Conservation (phyloP, 30 jellyfish, hydroid and myxozoan species). For the Nemopilema nomurai region DNA sequence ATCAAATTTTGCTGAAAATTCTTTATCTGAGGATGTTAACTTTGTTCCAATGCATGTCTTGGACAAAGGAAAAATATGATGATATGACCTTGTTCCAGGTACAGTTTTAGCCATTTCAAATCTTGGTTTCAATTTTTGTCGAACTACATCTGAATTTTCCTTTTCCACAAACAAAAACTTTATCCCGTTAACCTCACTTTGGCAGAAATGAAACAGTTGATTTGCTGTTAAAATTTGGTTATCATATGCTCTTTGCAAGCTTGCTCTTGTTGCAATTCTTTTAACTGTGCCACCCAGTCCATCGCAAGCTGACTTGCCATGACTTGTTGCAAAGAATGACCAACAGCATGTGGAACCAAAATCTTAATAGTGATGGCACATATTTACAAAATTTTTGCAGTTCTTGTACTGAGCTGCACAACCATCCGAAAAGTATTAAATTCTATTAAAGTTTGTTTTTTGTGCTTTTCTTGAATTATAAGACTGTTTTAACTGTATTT, state of each 20-base stretch:
- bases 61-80: slow-evolving; percentile 56
- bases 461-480: not conserved
- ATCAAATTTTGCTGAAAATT: slow-evolving; percentile 20
- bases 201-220: slow-evolving; percentile 42
- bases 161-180: slow-evolving; percentile 35
- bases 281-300: slow-evolving; percentile 83
- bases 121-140: slow-evolving; percentile 22
- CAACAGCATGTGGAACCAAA: slow-evolving; percentile 60
- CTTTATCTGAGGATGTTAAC: slow-evolving; percentile 20
- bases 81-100: slow-evolving; percentile 69
- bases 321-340: slow-evolving; percentile 78
- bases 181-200: slow-evolving; percentile 49
- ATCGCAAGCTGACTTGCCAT: slow-evolving; percentile 85
- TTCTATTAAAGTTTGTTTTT: slow-evolving; percentile 9
- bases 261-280: slow-evolving; percentile 59
- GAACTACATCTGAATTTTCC: slow-evolving; percentile 31
- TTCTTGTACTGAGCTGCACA: slow-evolving; percentile 86
- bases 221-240: slow-evolving; percentile 48
- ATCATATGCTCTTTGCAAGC: slow-evolving; percentile 45
- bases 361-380: slow-evolving; percentile 64
- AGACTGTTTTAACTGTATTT: no score
- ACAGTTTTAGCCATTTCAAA: slow-evolving; percentile 50
- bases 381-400: slow-evolving; percentile 51
- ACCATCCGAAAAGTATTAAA: slow-evolving; percentile 73
- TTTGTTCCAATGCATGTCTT: slow-evolving; percentile 40